phyloP scores from a whole-genome alignment of 2,113 vertebrate species.

The Gymnarchus niloticus region DNA sequence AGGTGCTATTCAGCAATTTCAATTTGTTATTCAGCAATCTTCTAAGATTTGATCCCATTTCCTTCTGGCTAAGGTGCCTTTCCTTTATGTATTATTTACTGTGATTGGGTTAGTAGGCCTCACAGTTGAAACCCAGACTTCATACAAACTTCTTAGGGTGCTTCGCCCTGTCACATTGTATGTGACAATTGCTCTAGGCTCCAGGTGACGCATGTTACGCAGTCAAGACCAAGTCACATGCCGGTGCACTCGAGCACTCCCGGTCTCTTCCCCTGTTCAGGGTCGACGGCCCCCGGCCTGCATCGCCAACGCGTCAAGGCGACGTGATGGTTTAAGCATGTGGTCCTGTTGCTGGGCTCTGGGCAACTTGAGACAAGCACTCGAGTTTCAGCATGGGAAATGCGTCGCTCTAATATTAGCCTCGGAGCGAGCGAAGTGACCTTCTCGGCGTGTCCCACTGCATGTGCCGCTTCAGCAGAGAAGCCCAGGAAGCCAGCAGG shows the following conservation, averaged over 20 bases:
- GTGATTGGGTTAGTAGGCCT: neutral
- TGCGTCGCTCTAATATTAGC: conserved; percentile 74
- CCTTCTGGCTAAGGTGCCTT: neutral
- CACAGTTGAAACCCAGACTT: neutral
- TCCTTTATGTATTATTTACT: neutral
- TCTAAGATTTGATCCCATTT: neutral
- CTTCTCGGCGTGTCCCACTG: conserved; percentile 34
- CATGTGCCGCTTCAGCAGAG: conserved; percentile 43
- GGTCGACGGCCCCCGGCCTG: neutral
- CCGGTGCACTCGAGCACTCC: neutral
- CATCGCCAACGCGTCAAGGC: neutral
- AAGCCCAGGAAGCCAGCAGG: neutral
- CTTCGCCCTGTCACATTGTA: neutral
- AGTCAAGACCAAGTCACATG: neutral
- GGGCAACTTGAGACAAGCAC: conserved; percentile 56
- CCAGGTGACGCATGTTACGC: neutral
- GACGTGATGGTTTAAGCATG: conserved; percentile 50
- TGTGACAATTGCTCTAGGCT: neutral
- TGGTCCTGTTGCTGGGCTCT: conserved; percentile 52
- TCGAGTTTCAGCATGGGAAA: conserved; percentile 65
- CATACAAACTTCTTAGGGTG: neutral
- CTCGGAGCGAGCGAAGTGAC: conserved; percentile 42
- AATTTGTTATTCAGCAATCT: neutral
- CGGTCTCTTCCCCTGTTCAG: neutral
- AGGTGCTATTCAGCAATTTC: neutral